A percentile compares a stretch with the other conserved stretches of the same genome.
phyloP scores from a whole-genome alignment of 2,113 vertebrate species.

The Triplophysa dalaica region DNA sequence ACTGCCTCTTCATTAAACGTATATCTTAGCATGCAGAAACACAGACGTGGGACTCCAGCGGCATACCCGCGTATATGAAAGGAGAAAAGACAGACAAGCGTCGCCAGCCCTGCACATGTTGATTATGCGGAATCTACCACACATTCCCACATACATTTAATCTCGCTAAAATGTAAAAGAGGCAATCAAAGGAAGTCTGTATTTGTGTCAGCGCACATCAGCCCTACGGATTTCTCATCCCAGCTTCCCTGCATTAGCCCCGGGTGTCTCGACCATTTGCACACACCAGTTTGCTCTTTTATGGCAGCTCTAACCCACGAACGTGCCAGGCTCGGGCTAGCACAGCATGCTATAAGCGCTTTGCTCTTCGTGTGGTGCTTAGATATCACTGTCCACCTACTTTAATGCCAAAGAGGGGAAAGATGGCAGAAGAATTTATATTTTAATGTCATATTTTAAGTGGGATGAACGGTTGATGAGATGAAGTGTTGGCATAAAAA shows the following conservation, averaged over 20 bases:
- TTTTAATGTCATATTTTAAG: too few species aligned
- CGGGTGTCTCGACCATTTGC: conserved; percentile 50
- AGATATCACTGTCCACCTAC: background rate
- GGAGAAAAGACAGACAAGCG: background rate
- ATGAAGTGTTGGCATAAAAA: too few species aligned
- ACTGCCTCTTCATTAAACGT: conserved; percentile 58
- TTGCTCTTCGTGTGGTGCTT: conserved; percentile 9
- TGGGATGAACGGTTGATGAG: too few species aligned
- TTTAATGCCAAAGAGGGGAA: background rate
- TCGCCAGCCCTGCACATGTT: conserved; percentile 44
- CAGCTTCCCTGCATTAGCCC: conserved; percentile 50
- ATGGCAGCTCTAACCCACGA: conserved; percentile 21
- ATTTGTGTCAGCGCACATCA: conserved; percentile 31
- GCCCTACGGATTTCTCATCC: conserved; percentile 55
- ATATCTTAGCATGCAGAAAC: conserved; percentile 53
- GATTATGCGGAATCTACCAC: conserved; percentile 60
- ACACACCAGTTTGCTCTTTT: background rate
- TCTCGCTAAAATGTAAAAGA: conserved; percentile 68
- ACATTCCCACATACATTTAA: conserved; percentile 62
- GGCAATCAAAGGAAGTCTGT: conserved; percentile 62
- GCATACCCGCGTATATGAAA: background rate
- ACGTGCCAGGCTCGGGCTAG: background rate
- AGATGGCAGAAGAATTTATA: background rate
- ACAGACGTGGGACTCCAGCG: conserved; percentile 48
- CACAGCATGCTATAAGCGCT: background rate